Evolutionary conservation across 92 coral and sea anemone species (phyloP).

Genomic region (Anthopleura xanthogrammica): DNA sequence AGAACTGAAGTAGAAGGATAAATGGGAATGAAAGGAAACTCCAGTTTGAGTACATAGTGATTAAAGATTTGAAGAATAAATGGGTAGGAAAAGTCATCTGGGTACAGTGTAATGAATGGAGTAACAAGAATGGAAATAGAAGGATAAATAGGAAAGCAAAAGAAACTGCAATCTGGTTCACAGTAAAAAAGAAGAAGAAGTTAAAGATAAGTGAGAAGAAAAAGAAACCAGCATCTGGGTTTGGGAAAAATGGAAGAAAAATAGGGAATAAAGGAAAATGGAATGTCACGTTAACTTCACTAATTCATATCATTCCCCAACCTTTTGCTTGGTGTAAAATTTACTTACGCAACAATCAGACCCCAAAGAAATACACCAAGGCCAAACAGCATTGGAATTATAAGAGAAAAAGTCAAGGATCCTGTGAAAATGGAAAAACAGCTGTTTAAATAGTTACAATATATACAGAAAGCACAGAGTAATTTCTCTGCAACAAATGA

Average conservation of each 20-base stretch:
- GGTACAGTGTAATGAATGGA: neutral
- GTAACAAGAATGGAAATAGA: neutral
- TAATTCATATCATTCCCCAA: neutral
- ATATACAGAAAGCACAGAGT: too few species aligned
- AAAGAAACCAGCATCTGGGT: too few species aligned
- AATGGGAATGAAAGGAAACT: neutral
- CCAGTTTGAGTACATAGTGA: neutral
- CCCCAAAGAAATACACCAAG: slow-evolving; percentile 83
- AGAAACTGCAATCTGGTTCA: neutral
- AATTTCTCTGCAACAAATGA: too few species aligned
- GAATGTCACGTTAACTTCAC: too few species aligned
- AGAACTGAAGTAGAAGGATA: slow-evolving; percentile 3
- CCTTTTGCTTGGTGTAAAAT: neutral
- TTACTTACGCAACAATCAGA: slow-evolving; percentile 80
- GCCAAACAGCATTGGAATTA: slow-evolving; percentile 84
- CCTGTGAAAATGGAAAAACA: slow-evolving; percentile 45
- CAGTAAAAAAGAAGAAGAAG: neutral
- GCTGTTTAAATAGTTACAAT: neutral
- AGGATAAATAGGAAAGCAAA: neutral
- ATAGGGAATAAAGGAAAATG: too few species aligned
- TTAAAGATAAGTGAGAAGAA: too few species aligned
- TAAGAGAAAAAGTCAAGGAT: slow-evolving; percentile 68
- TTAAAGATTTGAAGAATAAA: too few species aligned
- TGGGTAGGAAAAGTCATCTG: neutral
- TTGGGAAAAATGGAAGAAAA: too few species aligned